Evolutionary conservation across 2,113 vertebrate species (phyloP).

Genomic region (Neopipo cinnamomea): DNA sequence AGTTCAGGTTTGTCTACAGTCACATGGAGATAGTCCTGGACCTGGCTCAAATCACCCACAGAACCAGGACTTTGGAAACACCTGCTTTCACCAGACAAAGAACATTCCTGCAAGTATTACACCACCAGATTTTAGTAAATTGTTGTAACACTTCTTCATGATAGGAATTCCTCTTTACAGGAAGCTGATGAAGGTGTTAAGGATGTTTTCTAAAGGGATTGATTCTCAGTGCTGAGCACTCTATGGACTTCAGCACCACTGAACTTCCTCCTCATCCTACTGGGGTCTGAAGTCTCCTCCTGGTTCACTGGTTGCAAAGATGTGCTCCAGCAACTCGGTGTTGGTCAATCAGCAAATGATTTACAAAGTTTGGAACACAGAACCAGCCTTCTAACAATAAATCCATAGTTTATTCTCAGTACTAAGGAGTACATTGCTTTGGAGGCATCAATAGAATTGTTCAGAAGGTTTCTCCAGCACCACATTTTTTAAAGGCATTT

Average conservation of each 20-base stretch:
- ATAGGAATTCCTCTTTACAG: background rate
- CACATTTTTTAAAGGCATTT: background rate
- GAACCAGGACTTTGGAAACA: rapidly evolving
- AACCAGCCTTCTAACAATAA: background rate
- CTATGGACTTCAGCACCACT: background rate
- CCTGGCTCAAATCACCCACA: background rate
- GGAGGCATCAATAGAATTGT: background rate
- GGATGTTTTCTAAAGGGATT: background rate
- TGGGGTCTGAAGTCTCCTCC: rapidly evolving
- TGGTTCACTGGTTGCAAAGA: background rate
- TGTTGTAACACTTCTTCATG: background rate
- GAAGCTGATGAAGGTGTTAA: background rate
- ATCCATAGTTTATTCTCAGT: background rate
- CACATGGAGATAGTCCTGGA: rapidly evolving
- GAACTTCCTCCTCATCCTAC: background rate
- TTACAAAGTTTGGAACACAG: background rate
- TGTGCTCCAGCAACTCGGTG: background rate
- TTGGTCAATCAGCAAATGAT: background rate
- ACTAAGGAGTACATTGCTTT: background rate
- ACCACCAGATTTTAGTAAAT: rapidly evolving
- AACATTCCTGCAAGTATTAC: background rate
- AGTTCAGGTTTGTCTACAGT: background rate
- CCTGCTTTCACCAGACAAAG: rapidly evolving
- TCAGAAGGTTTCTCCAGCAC: background rate
- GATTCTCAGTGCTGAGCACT: background rate